Conservation (phyloP, 2,797 vertebrate species). For the Lagodon rhomboides region DNA sequence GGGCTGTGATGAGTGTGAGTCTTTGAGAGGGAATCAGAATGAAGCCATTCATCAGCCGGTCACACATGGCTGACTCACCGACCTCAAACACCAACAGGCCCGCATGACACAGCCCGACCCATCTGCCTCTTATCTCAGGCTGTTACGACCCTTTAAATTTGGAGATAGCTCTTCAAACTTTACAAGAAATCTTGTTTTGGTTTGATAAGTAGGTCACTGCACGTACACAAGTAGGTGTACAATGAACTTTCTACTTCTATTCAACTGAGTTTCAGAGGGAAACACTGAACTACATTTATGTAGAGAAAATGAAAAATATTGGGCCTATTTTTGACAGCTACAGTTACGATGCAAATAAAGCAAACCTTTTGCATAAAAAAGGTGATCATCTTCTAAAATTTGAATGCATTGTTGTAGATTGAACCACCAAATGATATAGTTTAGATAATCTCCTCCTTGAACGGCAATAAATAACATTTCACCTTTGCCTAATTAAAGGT, state of each 20-base stretch:
- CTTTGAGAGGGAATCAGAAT: constrained; percentile 28
- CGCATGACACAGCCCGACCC: background rate
- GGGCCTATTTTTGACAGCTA: background rate
- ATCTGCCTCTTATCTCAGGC: background rate
- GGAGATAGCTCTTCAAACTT: background rate
- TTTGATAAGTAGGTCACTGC: background rate
- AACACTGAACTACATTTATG: background rate
- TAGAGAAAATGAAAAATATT: no score
- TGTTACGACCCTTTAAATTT: background rate
- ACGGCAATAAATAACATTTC: no score
- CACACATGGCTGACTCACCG: constrained; percentile 44
- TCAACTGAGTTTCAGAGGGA: background rate
- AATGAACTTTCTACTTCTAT: background rate
- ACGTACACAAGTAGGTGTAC: background rate
- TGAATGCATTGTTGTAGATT: background rate
- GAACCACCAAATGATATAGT: background rate
- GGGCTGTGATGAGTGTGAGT: constrained; percentile 12
- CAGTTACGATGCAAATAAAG: background rate
- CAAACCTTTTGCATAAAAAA: background rate
- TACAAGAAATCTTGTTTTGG: background rate
- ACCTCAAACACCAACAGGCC: constrained; percentile 24
- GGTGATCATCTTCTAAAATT: background rate
- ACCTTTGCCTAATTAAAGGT: no score
- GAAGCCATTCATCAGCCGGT: constrained; percentile 36
- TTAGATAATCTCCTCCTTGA: no score